Conservation (phyloP, 2,888 invertebrate genomes). For the Acronicta aceris region DNA sequence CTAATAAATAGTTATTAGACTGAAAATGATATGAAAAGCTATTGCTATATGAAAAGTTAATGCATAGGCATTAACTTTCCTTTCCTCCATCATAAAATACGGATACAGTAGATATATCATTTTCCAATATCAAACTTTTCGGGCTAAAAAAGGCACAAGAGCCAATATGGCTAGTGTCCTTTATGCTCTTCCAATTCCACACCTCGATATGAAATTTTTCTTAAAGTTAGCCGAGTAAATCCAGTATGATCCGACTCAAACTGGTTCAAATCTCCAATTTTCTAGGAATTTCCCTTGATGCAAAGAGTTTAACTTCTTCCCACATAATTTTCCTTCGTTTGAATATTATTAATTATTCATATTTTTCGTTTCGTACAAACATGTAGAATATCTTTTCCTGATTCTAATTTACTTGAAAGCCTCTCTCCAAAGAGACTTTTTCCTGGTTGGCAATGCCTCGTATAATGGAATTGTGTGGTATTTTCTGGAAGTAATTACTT, state of each 20-base stretch:
- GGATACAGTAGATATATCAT: constrained; percentile 37
- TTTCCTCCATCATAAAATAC: constrained; percentile 23
- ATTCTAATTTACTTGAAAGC: constrained; percentile 20
- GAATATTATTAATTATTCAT: constrained; percentile 39
- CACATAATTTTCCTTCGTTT: constrained; percentile 15
- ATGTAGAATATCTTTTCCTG: constrained; percentile 16
- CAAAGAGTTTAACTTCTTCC: constrained; percentile 25
- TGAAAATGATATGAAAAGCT: too few species aligned
- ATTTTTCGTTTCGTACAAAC: constrained; percentile 30
- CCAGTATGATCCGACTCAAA: constrained; percentile 60
- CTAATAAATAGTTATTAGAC: too few species aligned
- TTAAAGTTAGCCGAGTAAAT: constrained; percentile 57
- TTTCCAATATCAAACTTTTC: constrained; percentile 49
- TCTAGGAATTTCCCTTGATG: constrained; percentile 44
- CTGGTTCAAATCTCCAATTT: constrained; percentile 64
- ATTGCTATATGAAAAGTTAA: too few species aligned
- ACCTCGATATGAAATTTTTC: constrained; percentile 33
- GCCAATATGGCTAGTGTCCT: neutral
- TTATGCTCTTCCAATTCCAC: neutral
- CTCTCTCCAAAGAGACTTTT: neutral
- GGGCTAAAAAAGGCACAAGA: neutral
- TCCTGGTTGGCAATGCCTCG: neutral
- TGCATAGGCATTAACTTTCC: too few species aligned
- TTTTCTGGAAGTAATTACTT: neutral
- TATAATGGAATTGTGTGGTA: too few species aligned